phyloP scores from a whole-genome alignment of 2,113 vertebrate genomes.

The Poecile atricapillus region DNA sequence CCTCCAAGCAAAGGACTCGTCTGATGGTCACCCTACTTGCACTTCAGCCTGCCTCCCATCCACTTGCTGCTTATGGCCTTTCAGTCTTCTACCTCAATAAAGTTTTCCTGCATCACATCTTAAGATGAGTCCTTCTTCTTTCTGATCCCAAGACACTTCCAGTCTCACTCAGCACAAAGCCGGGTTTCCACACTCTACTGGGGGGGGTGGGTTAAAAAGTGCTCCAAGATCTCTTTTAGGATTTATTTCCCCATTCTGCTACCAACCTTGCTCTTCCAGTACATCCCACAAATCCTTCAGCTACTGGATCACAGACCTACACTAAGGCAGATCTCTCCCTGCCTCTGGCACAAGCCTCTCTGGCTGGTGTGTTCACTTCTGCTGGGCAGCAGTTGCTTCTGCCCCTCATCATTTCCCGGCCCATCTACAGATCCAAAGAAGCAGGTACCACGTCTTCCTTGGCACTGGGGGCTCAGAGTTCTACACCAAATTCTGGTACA shows the following conservation, averaged over 20 bases:
- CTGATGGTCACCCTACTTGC: rapidly evolving
- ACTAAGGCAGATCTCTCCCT: neutral
- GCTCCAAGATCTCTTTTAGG: neutral
- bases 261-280: neutral
- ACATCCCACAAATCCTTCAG: neutral
- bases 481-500: neutral
- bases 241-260: neutral
- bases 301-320: neutral
- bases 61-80: neutral
- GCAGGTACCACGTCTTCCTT: neutral
- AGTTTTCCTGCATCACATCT: neutral
- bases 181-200: rapidly evolving
- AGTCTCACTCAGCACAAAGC: too few species aligned
- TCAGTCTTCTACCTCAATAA: neutral
- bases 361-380: neutral
- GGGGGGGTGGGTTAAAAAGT: rapidly evolving
- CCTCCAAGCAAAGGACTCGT: rapidly evolving
- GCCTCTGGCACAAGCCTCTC: neutral
- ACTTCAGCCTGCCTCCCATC: rapidly evolving
- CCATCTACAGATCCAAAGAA: rapidly evolving
- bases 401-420: neutral
- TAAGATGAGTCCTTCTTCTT: neutral
- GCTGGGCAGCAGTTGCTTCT: too few species aligned
- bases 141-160: too few species aligned
- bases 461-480: neutral